A percentile compares a stretch with the other conserved stretches of the same genome.
Conservation (phyloP, 2,888 invertebrate species). For the Bellardia pandia region DNA sequence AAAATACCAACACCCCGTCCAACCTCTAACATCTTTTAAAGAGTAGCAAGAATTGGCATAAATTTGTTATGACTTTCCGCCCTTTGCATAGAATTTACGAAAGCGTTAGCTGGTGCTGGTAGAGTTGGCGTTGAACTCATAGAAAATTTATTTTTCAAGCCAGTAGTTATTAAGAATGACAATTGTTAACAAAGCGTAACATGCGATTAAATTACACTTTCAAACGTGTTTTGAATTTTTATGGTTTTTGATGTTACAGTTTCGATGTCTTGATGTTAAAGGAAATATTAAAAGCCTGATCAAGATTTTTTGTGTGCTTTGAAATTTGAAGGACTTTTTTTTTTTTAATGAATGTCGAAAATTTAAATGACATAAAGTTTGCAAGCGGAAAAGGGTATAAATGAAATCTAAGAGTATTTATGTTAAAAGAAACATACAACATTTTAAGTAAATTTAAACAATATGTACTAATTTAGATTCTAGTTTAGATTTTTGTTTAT, state of each 20-base stretch:
- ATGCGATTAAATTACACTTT: conserved; percentile 83
- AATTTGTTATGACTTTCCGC: conserved; percentile 9
- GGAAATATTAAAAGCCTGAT: conserved; percentile 39
- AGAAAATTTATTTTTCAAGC: conserved; percentile 52
- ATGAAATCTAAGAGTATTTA: too few relatives aligned
- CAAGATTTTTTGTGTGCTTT: conserved; percentile 34
- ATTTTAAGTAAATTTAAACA: too few relatives aligned
- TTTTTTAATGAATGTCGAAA: conserved; percentile 32
- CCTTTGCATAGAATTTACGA: not conserved
- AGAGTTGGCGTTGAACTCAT: conserved; percentile 43
- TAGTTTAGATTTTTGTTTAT: too few relatives aligned
- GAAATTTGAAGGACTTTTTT: conserved; percentile 34
- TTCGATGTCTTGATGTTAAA: conserved; percentile 31
- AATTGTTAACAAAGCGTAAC: conserved; percentile 81
- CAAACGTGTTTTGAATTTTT: conserved; percentile 82
- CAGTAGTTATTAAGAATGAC: conserved; percentile 59
- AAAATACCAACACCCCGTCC: not conserved
- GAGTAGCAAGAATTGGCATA: not conserved
- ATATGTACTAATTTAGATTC: too few relatives aligned
- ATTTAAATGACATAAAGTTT: conserved; percentile 32
- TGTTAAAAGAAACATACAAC: too few relatives aligned
- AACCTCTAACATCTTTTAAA: not conserved
- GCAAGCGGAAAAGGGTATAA: not conserved
- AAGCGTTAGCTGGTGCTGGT: not conserved
- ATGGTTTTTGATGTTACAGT: conserved; percentile 18